These are phyloP conservation scores for Zosterops lateralis DNA, from an alignment of 2,113 vertebrate species.

Conservation along the genomic window DNA sequence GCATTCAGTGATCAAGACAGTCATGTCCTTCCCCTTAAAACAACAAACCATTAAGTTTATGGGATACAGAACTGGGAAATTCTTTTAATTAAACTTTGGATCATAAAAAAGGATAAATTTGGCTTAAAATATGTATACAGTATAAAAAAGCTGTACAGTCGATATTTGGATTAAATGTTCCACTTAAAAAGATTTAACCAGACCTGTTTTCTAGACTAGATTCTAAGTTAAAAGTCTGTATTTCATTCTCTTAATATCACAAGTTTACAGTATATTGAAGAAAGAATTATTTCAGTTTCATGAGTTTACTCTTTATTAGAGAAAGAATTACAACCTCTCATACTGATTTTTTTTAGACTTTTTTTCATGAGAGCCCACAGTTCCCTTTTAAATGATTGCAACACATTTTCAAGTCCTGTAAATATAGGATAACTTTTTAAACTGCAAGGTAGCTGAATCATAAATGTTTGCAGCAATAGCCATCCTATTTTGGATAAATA, in stretches of 20 bases:
- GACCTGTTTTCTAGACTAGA: neutral
- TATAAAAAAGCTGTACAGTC: neutral
- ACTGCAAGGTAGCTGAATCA: neutral
- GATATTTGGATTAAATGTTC: neutral
- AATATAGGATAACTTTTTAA: neutral
- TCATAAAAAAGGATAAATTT: neutral
- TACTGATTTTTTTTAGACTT: neutral
- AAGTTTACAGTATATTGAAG: neutral
- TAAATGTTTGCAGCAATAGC: neutral
- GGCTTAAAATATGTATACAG: neutral
- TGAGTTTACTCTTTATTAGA: neutral
- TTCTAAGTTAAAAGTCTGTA: neutral
- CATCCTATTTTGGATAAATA: neutral
- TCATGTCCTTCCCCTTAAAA: neutral
- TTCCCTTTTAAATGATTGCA: neutral
- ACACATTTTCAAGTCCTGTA: neutral
- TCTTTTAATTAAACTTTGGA: neutral
- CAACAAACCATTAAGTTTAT: neutral
- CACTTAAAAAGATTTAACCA: neutral
- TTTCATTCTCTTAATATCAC: neutral
- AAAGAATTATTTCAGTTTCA: neutral
- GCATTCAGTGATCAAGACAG: neutral
- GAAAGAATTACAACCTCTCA: neutral
- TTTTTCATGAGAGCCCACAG: neutral
- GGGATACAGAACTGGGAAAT: neutral